Evolutionary conservation across 2,888 invertebrate species (phyloP), one percentile per base, ranked within the genome.

Genomic region (Trichacis sp.): DNA sequence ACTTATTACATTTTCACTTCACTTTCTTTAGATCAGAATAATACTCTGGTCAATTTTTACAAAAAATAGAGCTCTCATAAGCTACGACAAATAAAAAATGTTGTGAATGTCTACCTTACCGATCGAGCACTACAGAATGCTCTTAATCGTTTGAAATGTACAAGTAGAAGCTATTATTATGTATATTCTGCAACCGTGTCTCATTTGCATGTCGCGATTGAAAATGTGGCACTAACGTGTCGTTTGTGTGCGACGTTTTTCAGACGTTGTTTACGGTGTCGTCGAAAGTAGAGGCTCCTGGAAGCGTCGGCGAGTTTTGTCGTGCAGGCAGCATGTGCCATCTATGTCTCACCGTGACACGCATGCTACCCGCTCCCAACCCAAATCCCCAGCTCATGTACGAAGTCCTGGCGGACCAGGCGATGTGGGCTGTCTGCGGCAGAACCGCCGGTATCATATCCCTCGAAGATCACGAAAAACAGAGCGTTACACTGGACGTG

Each of bases 351-450:
- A 90, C 88, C 69, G 91, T 95, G 43, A 90, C 89, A 69, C 88
- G 82, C 71, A 76, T 84, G 77, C 77, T 80, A 69, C 75, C 77
- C 60, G 77, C 69, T 68, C 74, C 77, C 61, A 80, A 74, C 66
- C 73, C 73, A 69, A 9, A 36, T 73, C 81, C 78, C 56, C 83
- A 73, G 75, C 88, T 97, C 0, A 96, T 97, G 95, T 97, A 97
- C 81, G 96, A 97, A 85, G 95, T 97, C 8, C 85, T 96, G 49
- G 94, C 94, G 11, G 97, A 97, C 84, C 95, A 95, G 81, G 92
- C 92, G 30, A 91, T 94, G 87, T 97, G 97, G 97, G 96, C 95
- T 0, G 93, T 97, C 19, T 91, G 95, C 77, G 96, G 96, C 1
- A 88, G 95, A 55, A 94, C 95, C 20, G 94, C 96, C 73, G 96